phyloP scores from a whole-genome alignment of 1,140 invertebrate species.

The Chrysoperla carnea region DNA sequence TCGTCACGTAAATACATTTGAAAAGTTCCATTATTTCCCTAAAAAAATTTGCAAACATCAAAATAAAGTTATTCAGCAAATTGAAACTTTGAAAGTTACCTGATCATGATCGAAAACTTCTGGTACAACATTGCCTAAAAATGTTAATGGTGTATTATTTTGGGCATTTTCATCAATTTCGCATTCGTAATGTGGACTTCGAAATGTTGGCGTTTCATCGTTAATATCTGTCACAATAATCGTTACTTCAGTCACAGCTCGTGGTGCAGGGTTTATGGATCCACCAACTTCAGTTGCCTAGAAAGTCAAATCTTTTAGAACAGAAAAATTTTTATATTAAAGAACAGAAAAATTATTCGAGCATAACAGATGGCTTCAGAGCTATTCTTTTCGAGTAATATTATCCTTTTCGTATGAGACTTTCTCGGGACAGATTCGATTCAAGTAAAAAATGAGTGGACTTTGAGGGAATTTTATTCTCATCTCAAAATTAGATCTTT shows the following conservation, averaged over 20 bases:
- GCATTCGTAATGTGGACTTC: slow-evolving; percentile 57
- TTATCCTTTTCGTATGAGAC: slow-evolving; percentile 3
- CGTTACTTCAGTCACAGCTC: slow-evolving; percentile 74
- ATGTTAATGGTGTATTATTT: slow-evolving; percentile 73
- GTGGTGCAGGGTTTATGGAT: slow-evolving; percentile 43
- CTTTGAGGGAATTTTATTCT: too few relatives aligned
- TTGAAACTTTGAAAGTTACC: slow-evolving; percentile 29
- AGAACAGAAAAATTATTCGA: not conserved
- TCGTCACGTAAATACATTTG: slow-evolving; percentile 61
- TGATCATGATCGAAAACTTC: slow-evolving; percentile 87
- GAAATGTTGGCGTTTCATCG: slow-evolving; percentile 79
- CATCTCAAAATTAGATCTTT: too few relatives aligned
- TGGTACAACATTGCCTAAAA: slow-evolving; percentile 60
- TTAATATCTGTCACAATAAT: slow-evolving; percentile 89
- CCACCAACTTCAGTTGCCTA: slow-evolving; percentile 50
- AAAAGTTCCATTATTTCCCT: slow-evolving; percentile 88
- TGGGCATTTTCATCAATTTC: slow-evolving; percentile 88
- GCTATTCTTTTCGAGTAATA: too few relatives aligned
- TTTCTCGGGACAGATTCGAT: slow-evolving; percentile 1
- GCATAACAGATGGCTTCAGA: slow-evolving; percentile 1
- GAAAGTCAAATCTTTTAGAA: too few relatives aligned
- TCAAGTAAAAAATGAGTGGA: too few relatives aligned
- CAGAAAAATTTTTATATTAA: slow-evolving; percentile 3
- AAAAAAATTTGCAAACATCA: slow-evolving; percentile 13
- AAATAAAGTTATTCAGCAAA: slow-evolving; percentile 1